Evolutionary conservation across 2,888 invertebrate species (phyloP).

Genomic region (Euzophera pinguis): DNA sequence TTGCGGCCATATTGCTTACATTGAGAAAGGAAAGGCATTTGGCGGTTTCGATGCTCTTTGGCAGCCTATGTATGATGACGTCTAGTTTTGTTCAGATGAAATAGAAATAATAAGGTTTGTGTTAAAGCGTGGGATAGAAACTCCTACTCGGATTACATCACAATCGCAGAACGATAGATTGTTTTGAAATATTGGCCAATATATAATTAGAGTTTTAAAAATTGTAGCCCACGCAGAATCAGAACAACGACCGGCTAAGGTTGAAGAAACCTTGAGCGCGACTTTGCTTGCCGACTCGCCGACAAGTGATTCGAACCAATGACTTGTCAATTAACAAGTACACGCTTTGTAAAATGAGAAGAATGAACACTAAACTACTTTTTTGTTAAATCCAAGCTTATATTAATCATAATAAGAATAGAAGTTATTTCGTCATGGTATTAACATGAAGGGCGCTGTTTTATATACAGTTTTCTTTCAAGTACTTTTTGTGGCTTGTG

Average conservation of each 20-base stretch:
- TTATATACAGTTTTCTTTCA: no score
- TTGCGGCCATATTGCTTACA: no score
- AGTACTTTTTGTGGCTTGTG: no score
- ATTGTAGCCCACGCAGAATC: slow-evolving; percentile 37
- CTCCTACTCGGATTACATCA: slow-evolving; percentile 32
- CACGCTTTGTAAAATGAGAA: neutral
- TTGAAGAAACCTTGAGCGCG: slow-evolving; percentile 34
- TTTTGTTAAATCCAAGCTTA: no score
- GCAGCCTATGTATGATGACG: no score
- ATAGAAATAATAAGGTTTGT: slow-evolving; percentile 14
- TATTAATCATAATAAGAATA: no score
- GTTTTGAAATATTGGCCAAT: slow-evolving; percentile 11
- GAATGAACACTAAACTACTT: no score
- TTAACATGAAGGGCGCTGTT: no score
- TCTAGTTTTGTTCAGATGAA: slow-evolving; percentile 1
- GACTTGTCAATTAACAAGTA: slow-evolving; percentile 16
- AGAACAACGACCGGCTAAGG: slow-evolving; percentile 39
- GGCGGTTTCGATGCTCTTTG: no score
- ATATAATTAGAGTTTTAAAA: slow-evolving; percentile 22
- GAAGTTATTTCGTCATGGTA: no score
- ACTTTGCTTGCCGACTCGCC: slow-evolving; percentile 27
- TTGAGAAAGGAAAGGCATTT: no score
- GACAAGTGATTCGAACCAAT: slow-evolving; percentile 25
- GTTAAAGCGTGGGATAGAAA: slow-evolving; percentile 26
- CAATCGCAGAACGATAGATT: slow-evolving; percentile 3